These are phyloP conservation scores for Monomorium pharaonis DNA, from an alignment of 1,140 invertebrate genomes.

Conservation along the genomic window DNA sequence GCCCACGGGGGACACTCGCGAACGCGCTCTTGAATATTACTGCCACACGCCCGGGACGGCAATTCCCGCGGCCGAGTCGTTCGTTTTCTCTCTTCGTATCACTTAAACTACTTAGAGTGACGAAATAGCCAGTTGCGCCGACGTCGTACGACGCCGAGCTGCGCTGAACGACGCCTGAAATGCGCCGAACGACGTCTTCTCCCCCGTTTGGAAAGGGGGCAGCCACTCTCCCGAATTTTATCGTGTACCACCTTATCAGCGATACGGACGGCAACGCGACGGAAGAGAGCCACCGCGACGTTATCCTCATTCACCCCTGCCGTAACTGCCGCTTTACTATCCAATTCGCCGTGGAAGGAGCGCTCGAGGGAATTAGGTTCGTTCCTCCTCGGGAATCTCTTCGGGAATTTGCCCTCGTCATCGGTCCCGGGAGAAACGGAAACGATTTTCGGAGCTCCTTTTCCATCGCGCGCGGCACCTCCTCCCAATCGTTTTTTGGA, in stretches of 20 bases:
- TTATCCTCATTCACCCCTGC: constrained; percentile 72
- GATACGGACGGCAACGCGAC: constrained; percentile 22
- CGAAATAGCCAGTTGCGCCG: not conserved
- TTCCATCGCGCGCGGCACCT: not conserved
- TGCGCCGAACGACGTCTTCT: not conserved
- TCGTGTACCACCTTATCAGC: constrained; percentile 49
- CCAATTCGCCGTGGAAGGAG: constrained; percentile 68
- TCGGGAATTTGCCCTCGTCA: constrained; percentile 72
- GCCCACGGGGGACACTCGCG: not conserved
- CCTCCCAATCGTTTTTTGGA: constrained; percentile 47
- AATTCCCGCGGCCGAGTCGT: constrained; percentile 52
- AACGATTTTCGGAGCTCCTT: constrained; percentile 62
- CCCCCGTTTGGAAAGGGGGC: not conserved
- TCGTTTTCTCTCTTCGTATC: not conserved
- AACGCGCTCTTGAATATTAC: constrained; percentile 64
- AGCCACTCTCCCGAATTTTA: constrained; percentile 22
- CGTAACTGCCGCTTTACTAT: constrained; percentile 72
- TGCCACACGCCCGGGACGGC: constrained; percentile 43
- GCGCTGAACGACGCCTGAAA: too few relatives aligned
- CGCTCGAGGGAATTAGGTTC: constrained; percentile 67
- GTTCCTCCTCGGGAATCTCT: constrained; percentile 70
- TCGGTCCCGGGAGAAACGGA: constrained; percentile 69
- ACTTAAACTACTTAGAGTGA: too few relatives aligned
- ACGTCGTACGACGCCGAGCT: not conserved
- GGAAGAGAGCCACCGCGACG: constrained; percentile 46